Conservation (phyloP, 1,140 invertebrate species). For the Thrips palmi region DNA sequence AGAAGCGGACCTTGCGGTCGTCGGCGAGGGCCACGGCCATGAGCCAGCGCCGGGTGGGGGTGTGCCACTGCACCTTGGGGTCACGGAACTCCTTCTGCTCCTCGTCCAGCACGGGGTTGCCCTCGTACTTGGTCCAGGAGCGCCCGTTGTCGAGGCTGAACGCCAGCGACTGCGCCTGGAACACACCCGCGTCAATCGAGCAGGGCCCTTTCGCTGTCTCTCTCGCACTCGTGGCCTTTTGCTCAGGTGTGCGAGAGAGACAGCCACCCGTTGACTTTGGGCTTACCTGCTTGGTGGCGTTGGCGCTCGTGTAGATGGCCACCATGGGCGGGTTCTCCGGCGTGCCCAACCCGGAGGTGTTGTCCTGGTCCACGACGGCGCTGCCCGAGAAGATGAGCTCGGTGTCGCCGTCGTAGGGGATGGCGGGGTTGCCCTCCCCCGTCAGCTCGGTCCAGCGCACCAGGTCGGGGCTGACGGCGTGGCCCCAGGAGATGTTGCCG, state of each 20-base stretch:
- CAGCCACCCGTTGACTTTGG: no score
- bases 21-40: neutral
- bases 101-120: slow-evolving; percentile 2
- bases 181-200: neutral
- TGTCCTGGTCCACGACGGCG: no score
- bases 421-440: slow-evolving; percentile 8
- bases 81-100: neutral
- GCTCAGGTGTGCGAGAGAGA: no score
- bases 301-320: no score
- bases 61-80: neutral
- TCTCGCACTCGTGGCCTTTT: no score
- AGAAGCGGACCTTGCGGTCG: neutral
- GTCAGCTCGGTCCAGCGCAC: no score
- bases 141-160: slow-evolving; percentile 1
- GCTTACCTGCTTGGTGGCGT: no score
- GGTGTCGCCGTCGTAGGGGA: slow-evolving; percentile 11
- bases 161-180: slow-evolving; percentile 1
- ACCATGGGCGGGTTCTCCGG: no score
- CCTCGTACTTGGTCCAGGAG: neutral
- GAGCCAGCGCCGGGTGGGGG: neutral
- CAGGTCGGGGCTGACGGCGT: slow-evolving; percentile 23
- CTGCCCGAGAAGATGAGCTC: neutral
- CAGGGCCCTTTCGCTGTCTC: no score
- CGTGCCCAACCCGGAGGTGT: no score
- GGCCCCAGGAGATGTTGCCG: slow-evolving; percentile 24